Conservation (phyloP, 2,113 vertebrate genomes). For the Eubucco bourcierii region DNA sequence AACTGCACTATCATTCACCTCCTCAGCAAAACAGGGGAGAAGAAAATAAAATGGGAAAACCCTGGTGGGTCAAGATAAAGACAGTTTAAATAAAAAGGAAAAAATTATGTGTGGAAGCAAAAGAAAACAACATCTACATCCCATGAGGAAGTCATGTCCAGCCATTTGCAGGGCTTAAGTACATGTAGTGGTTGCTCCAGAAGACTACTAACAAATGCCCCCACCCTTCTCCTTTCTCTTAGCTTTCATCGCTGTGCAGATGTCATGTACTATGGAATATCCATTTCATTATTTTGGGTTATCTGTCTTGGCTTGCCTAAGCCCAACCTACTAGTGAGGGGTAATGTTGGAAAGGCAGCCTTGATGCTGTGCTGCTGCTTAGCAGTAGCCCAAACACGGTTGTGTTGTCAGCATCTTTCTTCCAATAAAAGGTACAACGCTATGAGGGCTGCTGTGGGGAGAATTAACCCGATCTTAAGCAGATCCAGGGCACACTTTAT, state of each 20-base stretch:
- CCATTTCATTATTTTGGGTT: too few relatives aligned
- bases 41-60: not conserved
- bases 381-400: not conserved
- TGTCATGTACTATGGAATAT: too few relatives aligned
- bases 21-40: not conserved
- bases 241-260: too few relatives aligned
- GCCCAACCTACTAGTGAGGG: not conserved
- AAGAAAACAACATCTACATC: not conserved
- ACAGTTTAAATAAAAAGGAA: not conserved
- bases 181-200: too few relatives aligned
- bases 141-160: too few relatives aligned
- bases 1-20: not conserved
- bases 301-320: too few relatives aligned
- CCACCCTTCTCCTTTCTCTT: too few relatives aligned
- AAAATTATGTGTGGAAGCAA: fast-evolving
- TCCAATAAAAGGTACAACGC: not conserved
- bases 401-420: not conserved
- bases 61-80: not conserved
- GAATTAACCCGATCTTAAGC: too few relatives aligned
- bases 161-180: too few relatives aligned
- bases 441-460: not conserved
- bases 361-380: not conserved
- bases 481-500: not conserved
- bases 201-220: too few relatives aligned
- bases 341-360: not conserved